Conservation (phyloP, 2,888 invertebrate species). For the Melolontha melolontha region DNA sequence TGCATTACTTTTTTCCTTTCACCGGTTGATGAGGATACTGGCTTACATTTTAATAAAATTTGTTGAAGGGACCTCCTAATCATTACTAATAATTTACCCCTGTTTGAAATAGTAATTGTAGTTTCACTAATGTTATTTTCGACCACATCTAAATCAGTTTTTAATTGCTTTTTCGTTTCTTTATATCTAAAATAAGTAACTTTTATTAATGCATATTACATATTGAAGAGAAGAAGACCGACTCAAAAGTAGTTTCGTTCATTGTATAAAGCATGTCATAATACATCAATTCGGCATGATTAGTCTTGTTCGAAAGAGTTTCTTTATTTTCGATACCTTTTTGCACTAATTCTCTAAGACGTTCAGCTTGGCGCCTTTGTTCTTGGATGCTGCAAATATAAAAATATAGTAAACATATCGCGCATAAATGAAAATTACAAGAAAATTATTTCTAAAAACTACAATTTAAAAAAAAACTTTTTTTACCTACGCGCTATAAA, state of each 20-base stretch:
- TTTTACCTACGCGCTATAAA: no score
- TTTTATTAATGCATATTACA: background rate
- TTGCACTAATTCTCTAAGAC: constrained; percentile 66
- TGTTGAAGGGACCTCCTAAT: constrained; percentile 38
- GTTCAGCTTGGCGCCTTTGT: constrained; percentile 68
- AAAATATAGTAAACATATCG: background rate
- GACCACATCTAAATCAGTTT: constrained; percentile 5
- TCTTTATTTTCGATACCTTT: constrained; percentile 67
- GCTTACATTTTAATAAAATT: constrained; percentile 25
- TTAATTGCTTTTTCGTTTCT: constrained; percentile 31
- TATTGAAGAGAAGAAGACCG: constrained; percentile 2
- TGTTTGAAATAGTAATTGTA: constrained; percentile 18
- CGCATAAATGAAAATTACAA: no score
- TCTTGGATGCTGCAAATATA: constrained; percentile 66
- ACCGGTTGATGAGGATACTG: background rate
- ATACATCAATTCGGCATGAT: constrained; percentile 67
- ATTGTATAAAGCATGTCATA: constrained; percentile 36
- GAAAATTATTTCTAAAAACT: no score
- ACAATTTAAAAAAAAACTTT: no score
- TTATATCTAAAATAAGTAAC: constrained; percentile 33
- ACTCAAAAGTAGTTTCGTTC: constrained; percentile 41
- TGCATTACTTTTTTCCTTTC: constrained; percentile 24
- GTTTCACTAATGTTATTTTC: constrained; percentile 27
- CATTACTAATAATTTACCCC: constrained; percentile 37
- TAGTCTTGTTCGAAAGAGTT: constrained; percentile 66